phyloP scores from a whole-genome alignment of 2,113 vertebrate species.

The Labeo catla region DNA sequence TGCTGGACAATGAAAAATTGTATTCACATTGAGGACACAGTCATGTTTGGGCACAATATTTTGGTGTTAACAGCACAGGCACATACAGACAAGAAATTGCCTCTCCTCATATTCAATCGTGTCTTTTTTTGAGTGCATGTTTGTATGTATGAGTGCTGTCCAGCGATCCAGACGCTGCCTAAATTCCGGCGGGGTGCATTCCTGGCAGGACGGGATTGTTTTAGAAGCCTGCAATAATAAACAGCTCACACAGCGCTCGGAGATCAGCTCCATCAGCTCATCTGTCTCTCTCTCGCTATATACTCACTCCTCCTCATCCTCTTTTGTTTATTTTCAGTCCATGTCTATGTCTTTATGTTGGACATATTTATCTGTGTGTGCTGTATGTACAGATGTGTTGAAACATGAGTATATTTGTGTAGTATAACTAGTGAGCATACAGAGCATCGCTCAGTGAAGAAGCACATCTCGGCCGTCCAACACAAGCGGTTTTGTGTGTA shows the following conservation, averaged over 20 bases:
- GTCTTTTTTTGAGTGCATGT: background rate
- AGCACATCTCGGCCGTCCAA: background rate
- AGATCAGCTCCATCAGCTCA: background rate
- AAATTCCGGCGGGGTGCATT: constrained; percentile 47
- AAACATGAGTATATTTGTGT: constrained; percentile 43
- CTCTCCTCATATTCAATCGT: constrained; percentile 6
- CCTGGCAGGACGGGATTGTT: constrained; percentile 46
- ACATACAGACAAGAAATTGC: background rate
- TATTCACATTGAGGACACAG: constrained; percentile 2
- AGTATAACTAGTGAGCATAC: constrained; percentile 7
- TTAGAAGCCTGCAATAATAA: constrained; percentile 57
- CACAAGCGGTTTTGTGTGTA: background rate
- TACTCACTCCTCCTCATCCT: constrained; percentile 26
- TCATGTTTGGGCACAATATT: constrained; percentile 34
- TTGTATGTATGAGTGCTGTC: constrained; percentile 10
- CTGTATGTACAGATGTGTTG: constrained; percentile 37
- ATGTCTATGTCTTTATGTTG: constrained; percentile 39
- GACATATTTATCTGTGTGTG: constrained; percentile 30
- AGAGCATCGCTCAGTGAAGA: background rate
- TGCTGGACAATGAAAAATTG: constrained; percentile 27
- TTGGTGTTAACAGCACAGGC: constrained; percentile 27
- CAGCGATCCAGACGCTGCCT: background rate
- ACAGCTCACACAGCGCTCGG: background rate
- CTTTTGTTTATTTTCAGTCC: constrained; percentile 38
- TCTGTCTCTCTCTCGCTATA: constrained; percentile 18